phyloP scores from a whole-genome alignment of 2,888 invertebrate genomes.

The Anagyrus pseudococci region DNA sequence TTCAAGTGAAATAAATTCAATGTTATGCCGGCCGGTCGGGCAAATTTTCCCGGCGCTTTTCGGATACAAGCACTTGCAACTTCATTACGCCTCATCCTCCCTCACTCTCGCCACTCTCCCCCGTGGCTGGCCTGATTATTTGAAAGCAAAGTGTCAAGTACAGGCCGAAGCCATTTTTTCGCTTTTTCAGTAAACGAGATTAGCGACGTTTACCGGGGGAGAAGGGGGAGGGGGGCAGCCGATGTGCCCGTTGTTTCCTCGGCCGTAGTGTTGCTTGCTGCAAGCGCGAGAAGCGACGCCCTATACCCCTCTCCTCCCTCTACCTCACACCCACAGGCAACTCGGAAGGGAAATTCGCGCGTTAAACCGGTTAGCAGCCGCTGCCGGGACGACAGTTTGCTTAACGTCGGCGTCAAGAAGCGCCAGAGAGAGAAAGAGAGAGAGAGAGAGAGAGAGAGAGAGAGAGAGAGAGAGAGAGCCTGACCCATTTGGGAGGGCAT shows the following conservation, averaged over 20 bases:
- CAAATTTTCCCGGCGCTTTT: background rate
- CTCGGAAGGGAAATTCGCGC: conserved; percentile 37
- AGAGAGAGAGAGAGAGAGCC: no score
- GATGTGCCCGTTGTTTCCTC: conserved; percentile 5
- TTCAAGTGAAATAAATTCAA: background rate
- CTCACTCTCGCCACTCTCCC: background rate
- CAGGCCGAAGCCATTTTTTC: conserved; percentile 13
- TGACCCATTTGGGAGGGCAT: background rate
- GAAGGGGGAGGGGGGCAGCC: no score
- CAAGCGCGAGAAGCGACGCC: no score
- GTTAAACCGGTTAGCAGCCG: conserved; percentile 39
- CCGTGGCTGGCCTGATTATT: conserved; percentile 19
- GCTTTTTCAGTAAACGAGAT: conserved; percentile 26
- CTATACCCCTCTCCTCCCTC: background rate
- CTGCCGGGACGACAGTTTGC: conserved; percentile 28
- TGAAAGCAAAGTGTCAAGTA: conserved; percentile 9
- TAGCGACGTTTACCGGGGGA: conserved; percentile 16
- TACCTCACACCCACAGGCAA: conserved; percentile 2
- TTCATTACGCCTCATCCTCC: conserved; percentile 9
- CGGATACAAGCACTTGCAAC: background rate
- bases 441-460: no score
- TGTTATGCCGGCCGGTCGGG: background rate
- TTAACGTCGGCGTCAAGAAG: conserved; percentile 11
- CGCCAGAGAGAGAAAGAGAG: no score
- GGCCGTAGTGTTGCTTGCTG: no score